Conservation (phyloP, 2,113 vertebrate species). For the Orthochromis malagaraziensis region DNA sequence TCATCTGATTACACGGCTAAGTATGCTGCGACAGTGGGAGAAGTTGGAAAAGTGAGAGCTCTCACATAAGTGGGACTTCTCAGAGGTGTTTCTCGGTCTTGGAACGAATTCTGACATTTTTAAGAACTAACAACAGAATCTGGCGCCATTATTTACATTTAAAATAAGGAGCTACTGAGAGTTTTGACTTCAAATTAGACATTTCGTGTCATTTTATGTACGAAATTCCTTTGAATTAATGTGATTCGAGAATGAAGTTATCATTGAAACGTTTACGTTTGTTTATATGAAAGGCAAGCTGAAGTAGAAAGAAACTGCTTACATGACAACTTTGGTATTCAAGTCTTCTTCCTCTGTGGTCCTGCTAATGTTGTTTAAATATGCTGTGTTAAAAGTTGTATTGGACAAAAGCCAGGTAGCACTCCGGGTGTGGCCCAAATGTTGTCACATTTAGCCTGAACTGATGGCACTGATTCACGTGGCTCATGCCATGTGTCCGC, state of each 20-base stretch:
- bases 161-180: neutral
- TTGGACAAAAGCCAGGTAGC: neutral
- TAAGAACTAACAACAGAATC: neutral
- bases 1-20: neutral
- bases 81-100: neutral
- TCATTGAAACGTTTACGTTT: neutral
- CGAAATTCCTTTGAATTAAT: neutral
- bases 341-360: neutral
- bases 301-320: neutral
- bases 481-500: neutral
- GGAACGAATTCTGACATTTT: neutral
- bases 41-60: neutral
- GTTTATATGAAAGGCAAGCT: neutral
- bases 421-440: neutral
- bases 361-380: neutral
- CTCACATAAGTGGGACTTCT: neutral
- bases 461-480: neutral
- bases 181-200: neutral
- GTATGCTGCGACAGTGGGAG: neutral
- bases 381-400: neutral
- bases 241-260: neutral
- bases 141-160: neutral
- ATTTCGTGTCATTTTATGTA: neutral
- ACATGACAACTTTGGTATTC: neutral
- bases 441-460: neutral